These are phyloP conservation scores for Pegoplata infirma DNA, from an alignment of 2,888 invertebrate species.

Conservation along the genomic window DNA sequence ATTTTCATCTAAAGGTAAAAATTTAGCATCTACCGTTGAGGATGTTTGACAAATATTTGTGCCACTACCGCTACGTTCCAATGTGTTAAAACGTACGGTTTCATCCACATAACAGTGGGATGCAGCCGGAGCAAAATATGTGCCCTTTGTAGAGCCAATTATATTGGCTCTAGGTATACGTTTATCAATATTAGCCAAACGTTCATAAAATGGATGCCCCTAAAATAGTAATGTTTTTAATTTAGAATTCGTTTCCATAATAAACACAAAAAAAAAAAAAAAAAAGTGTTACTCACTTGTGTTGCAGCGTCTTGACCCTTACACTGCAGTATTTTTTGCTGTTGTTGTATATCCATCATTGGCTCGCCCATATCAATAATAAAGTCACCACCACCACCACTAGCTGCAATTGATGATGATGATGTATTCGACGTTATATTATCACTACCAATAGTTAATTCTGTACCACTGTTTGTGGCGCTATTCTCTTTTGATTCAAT, in stretches of 20 bases:
- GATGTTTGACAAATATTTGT: constrained; percentile 44
- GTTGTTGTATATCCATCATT: constrained; percentile 66
- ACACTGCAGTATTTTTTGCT: constrained; percentile 64
- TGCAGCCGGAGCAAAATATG: constrained; percentile 67
- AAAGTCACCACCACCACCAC: constrained; percentile 76
- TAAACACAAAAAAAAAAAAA: background rate
- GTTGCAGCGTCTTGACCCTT: constrained; percentile 63
- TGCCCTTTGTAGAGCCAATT: constrained; percentile 63
- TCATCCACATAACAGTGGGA: constrained; percentile 71
- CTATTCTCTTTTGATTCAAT: constrained; percentile 46
- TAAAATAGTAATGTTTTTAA: too few relatives aligned
- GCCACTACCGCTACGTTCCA: constrained; percentile 68
- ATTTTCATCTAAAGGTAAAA: constrained; percentile 71
- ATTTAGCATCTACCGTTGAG: constrained; percentile 62
- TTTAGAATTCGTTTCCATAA: background rate
- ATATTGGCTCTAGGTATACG: constrained; percentile 68
- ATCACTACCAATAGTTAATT: constrained; percentile 59
- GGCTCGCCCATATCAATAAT: constrained; percentile 78
- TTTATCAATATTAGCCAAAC: constrained; percentile 67
- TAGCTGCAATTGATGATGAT: constrained; percentile 50
- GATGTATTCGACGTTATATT: constrained; percentile 41
- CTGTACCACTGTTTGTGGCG: constrained; percentile 37
- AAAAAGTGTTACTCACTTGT: constrained; percentile 51
- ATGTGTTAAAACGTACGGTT: constrained; percentile 69
- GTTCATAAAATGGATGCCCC: constrained; percentile 68